Conservation (phyloP, 2,888 invertebrate genomes). For the Abrostola tripartita region DNA sequence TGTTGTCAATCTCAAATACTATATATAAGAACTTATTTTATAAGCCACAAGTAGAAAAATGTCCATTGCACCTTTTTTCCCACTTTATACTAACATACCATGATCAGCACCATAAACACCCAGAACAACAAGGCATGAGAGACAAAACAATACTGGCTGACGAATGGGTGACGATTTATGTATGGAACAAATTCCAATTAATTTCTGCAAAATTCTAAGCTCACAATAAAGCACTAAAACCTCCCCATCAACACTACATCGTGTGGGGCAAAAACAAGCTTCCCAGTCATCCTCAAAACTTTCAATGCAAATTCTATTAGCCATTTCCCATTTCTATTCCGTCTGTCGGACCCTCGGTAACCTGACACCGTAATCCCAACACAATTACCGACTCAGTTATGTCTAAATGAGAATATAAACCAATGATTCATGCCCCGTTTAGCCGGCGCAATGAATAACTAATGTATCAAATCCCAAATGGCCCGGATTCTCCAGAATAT, state of each 20-base stretch:
- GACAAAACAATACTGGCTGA: too few species aligned
- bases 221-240: conserved; percentile 4
- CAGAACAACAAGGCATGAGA: too few species aligned
- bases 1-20: too few species aligned
- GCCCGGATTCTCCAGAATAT: conserved; percentile 25
- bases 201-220: not conserved
- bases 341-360: conserved; percentile 65
- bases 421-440: conserved; percentile 72
- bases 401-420: conserved; percentile 80
- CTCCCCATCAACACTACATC: conserved; percentile 8
- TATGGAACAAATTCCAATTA: too few species aligned
- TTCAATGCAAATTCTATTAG: conserved; percentile 57
- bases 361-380: conserved; percentile 73
- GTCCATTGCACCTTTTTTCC: too few species aligned
- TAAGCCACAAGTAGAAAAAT: too few species aligned
- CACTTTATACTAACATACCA: too few species aligned
- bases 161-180: too few species aligned
- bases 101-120: too few species aligned
- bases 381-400: conserved; percentile 71
- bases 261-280: conserved; percentile 1
- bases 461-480: conserved; percentile 53
- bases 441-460: conserved; percentile 59
- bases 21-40: too few species aligned
- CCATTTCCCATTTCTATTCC: conserved; percentile 45
- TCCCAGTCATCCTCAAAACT: conserved; percentile 32